Base-by-base conservation (phyloP, 2,113 vertebrate species). In the Eleginops maclovinus region DNA sequence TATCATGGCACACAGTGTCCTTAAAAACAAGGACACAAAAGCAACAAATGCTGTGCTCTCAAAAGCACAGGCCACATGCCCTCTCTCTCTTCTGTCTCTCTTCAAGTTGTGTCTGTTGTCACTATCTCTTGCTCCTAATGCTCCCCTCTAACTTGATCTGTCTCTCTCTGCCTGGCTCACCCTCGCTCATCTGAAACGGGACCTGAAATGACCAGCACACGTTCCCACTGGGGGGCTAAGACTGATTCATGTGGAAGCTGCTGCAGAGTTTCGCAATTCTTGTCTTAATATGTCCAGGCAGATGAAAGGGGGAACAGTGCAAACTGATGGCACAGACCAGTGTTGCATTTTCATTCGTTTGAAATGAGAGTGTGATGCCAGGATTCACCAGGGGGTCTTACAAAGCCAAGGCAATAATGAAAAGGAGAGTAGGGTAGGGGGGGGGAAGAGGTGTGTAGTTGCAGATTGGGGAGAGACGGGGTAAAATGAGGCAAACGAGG, bases 241-340 rank as follows among this genome's bases (percentile, higher is more conserved):
- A 60, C 67, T 66, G 84, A 87, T 91, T 85, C 81, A 83, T 84
- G 82, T 83, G 79, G 80, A 76, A 81, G 84, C 79, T 80, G 77
- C 82, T 61, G 87, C 75, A 80, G 73, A 72, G 82, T 73, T 73
- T 72, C 54, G 16, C 76, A 78, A 88, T 85, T 88, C 82, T 82
- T 75, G 80, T 88, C 83, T 90, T 88, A 89, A 87, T 82, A 84
- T 83, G 83, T 88, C 89, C 86, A 47, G 76, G 87, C 85, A 89
- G 83, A 89, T 91, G 83, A 93, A 92, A 89, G 81, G 79, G 49
- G 68, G 69, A 75, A 62, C 68, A 77, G 68, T 80, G 83, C 61
- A 85, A 92, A 87, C 68, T 70, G 82, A 87, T 91, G 85, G 88
- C 85, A 82, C 75, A 83, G 85, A 73, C 78, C 82, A 82, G 66